Conservation (phyloP, 2,113 vertebrate genomes). For the Bagarius yarrelli region DNA sequence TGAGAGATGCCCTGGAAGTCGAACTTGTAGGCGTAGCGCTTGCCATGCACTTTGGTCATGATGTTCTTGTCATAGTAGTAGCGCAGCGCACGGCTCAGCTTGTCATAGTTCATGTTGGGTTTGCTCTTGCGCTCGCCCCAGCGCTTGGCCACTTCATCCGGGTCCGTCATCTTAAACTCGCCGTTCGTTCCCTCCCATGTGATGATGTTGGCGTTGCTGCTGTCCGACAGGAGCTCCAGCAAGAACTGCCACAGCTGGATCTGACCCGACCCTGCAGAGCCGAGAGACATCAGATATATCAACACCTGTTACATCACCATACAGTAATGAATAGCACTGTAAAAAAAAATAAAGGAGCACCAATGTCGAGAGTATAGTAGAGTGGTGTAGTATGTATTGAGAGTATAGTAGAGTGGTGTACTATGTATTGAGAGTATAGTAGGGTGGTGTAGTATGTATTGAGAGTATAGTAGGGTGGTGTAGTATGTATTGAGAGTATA, state of each 20-base stretch:
- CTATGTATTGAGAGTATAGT: too few relatives aligned
- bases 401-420: background rate
- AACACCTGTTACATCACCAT: background rate
- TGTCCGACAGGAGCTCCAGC: slow-evolving; percentile 79
- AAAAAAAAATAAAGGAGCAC: background rate
- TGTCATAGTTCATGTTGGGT: slow-evolving; percentile 81
- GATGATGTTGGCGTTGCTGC: slow-evolving; percentile 72
- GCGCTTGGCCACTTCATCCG: slow-evolving; percentile 81
- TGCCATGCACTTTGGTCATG: slow-evolving; percentile 80
- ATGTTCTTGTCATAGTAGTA: slow-evolving; percentile 82
- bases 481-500: too few relatives aligned
- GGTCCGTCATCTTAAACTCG: slow-evolving; percentile 86
- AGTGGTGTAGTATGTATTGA: background rate
- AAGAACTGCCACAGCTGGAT: slow-evolving; percentile 85
- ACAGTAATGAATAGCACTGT: background rate
- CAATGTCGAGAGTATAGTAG: too few relatives aligned
- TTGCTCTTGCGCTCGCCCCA: slow-evolving; percentile 84
- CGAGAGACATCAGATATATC: too few relatives aligned
- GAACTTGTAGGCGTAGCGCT: slow-evolving; percentile 76
- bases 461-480: too few relatives aligned
- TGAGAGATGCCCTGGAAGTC: slow-evolving; percentile 77
- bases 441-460: too few relatives aligned
- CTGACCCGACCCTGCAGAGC: slow-evolving; percentile 73
- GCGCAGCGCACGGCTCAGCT: slow-evolving; percentile 72
- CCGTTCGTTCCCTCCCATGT: slow-evolving; percentile 81